Base-by-base conservation (phyloP, 1,140 invertebrate genomes). In the Aphelenchoides avenae region DNA sequence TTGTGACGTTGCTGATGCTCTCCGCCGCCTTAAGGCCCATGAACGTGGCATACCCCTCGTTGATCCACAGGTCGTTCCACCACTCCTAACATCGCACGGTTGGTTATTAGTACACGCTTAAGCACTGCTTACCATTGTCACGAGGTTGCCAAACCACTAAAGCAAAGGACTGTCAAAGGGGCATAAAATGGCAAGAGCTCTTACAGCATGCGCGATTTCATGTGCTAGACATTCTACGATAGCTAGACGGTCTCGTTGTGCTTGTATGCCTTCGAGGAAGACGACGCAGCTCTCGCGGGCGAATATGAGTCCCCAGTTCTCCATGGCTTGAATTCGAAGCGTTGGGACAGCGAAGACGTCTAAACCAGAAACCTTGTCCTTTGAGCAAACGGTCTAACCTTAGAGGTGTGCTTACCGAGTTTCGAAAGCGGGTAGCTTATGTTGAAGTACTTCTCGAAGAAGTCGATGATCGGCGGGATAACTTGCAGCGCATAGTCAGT, bases 371-470 rank as follows among this genome's bases (percentile, higher is more conserved):
- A 7, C 58, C n/a, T 40, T 36, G 13, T 39, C 58, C 3, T n/a
- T n/a, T n/a, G n/a, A n/a, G n/a, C n/a, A n/a, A n/a, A n/a, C n/a
- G n/a, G n/a, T n/a, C n/a, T n/a, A n/a, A n/a, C n/a, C n/a, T n/a
- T n/a, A n/a, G n/a, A n/a, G n/a, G n/a, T n/a, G 96, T 97, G 82
- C 91, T 95, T 36, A 62, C 52, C 46, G 46, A 57, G 39, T 66
- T 80, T 80, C 24, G 68, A 69, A 11, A 80, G 58, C 7, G 88
- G 87, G 79, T 89, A 92, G 53, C 83, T 80, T 29, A 89, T 83
- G 34, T 85, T 85, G 76, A 91, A 88, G 78, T 88, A 91, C 3
- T 85, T 82, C 70, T 89, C 86, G 70, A 87, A 88, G 77, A 84
- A 89, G 64, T 89, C 84, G 78, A 91, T 83, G n/a, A 87, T 83